Conservation (phyloP, 2,888 invertebrate genomes). For the Steinernema hermaphroditum region DNA sequence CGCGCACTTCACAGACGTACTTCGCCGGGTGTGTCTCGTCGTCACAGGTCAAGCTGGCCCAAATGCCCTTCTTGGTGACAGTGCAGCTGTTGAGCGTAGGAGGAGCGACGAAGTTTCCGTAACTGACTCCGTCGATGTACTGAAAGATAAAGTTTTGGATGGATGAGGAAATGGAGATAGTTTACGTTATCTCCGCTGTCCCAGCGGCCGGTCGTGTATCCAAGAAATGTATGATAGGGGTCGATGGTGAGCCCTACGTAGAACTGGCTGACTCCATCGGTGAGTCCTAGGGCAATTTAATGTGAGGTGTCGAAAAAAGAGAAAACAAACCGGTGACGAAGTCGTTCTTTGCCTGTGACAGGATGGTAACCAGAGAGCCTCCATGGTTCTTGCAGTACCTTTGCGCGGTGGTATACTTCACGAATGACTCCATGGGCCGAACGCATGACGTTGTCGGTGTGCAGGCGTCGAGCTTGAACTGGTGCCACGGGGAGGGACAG, state of each 20-base stretch:
- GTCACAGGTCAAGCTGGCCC: too few relatives aligned
- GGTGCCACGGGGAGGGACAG: neutral
- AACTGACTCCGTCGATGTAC: neutral
- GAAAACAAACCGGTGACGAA: neutral
- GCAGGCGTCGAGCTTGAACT: neutral
- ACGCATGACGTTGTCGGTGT: neutral
- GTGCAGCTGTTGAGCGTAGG: too few relatives aligned
- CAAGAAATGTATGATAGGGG: neutral
- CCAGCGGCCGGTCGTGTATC: neutral
- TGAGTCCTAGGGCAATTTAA: neutral
- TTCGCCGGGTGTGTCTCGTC: too few relatives aligned
- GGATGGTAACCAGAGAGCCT: neutral
- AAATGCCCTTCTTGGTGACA: too few relatives aligned
- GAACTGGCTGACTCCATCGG: too few relatives aligned
- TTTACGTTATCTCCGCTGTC: neutral
- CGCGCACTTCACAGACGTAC: neutral
- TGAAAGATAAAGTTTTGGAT: neutral
- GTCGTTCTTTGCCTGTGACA: too few relatives aligned
- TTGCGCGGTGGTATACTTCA: neutral
- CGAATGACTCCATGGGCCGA: neutral
- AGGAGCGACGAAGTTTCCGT: neutral
- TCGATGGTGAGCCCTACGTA: neutral
- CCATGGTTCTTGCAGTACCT: neutral
- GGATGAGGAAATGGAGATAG: neutral
- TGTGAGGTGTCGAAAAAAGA: neutral